These are phyloP conservation scores for Polydrusus cervinus DNA, from an alignment of 2,888 invertebrate species.

Conservation along the genomic window DNA sequence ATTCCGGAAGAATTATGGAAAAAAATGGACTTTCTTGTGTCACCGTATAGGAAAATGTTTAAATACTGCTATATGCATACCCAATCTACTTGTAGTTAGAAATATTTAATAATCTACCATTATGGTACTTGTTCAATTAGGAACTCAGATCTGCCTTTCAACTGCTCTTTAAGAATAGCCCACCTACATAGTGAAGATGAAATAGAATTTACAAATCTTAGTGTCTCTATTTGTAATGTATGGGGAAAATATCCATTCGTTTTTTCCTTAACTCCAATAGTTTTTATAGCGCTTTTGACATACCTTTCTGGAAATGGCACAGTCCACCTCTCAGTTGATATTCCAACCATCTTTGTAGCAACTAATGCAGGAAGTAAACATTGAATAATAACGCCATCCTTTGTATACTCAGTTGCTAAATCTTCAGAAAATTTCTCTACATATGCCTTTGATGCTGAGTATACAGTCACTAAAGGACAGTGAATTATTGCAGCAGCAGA, in stretches of 20 bases:
- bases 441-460: conserved; percentile 92
- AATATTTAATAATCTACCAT: too few relatives aligned
- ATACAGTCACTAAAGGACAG: conserved; percentile 87
- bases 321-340: conserved; percentile 82
- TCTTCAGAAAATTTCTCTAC: conserved; percentile 88
- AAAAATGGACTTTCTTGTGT: too few relatives aligned
- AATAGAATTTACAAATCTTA: conserved; percentile 72
- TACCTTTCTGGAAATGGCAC: conserved; percentile 84
- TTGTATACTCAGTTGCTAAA: conserved; percentile 82
- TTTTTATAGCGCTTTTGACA: conserved; percentile 81
- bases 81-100: too few relatives aligned
- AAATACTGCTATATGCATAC: too few relatives aligned
- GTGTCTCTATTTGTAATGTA: conserved; percentile 73
- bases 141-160: conserved; percentile 77
- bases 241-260: conserved; percentile 88
- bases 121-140: too few relatives aligned
- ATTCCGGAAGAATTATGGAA: too few relatives aligned
- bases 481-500: conserved; percentile 88
- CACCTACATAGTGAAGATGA: conserved; percentile 76
- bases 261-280: conserved; percentile 80
- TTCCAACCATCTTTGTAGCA: conserved; percentile 88
- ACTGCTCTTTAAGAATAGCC: conserved; percentile 78
- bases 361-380: conserved; percentile 91
- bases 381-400: conserved; percentile 84
- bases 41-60: too few relatives aligned